A percentile compares a stretch with the other conserved stretches of the same genome.
phyloP scores from a whole-genome alignment of 2,888 invertebrate genomes.

The Spisula solida region DNA sequence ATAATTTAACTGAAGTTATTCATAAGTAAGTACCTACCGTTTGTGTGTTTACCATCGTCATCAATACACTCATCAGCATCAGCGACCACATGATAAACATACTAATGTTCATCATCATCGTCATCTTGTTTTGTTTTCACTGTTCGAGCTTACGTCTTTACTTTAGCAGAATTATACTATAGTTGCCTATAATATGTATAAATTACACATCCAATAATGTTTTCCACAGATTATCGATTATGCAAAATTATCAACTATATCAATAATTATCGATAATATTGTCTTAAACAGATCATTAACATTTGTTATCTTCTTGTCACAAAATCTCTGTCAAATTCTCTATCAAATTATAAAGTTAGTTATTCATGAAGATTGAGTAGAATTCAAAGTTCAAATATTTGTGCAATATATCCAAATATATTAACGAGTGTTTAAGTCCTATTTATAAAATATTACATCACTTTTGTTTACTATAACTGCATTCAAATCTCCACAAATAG shows the following conservation, averaged over 20 bases:
- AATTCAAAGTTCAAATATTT: neutral
- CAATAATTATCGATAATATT: neutral
- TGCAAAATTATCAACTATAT: neutral
- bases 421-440: neutral
- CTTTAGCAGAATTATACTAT: neutral
- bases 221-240: neutral
- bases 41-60: neutral
- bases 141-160: neutral
- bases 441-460: slow-evolving; percentile 11
- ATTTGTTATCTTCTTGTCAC: neutral
- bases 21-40: neutral
- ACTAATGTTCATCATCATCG: neutral
- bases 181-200: neutral
- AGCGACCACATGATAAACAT: neutral
- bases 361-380: neutral
- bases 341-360: neutral
- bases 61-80: neutral
- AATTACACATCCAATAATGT: neutral
- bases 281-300: neutral
- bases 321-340: neutral
- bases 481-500: neutral
- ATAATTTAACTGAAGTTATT: too few species aligned
- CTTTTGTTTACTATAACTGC: slow-evolving; percentile 10
- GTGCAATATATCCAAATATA: slow-evolving; percentile 16
- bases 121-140: neutral